Conservation (phyloP, 2,797 vertebrate genomes). For the Semotilus atromaculatus region DNA sequence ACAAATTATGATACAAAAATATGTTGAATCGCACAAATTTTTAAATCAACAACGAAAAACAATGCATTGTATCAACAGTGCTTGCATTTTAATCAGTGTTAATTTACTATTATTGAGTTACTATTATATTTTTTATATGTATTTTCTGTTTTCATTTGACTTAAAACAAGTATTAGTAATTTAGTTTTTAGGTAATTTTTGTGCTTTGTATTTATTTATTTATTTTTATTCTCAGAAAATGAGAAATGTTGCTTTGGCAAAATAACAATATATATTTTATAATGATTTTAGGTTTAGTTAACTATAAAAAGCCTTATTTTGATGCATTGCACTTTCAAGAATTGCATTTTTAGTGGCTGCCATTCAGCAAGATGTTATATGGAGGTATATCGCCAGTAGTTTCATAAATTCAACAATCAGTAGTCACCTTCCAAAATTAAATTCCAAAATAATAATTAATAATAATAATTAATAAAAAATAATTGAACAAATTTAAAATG, state of each 20-base stretch:
- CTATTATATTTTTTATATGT: neutral
- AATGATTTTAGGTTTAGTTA: neutral
- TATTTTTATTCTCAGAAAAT: neutral
- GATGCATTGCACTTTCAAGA: neutral
- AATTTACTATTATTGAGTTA: neutral
- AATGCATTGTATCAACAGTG: neutral
- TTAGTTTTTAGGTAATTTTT: neutral
- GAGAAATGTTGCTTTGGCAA: neutral
- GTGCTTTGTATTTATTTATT: neutral
- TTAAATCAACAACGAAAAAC: too few species aligned
- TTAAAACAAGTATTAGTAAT: neutral
- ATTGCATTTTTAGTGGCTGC: neutral
- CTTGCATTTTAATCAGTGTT: neutral
- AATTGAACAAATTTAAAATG: too few species aligned
- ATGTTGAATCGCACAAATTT: neutral
- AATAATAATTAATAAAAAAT: too few species aligned
- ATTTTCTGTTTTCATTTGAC: neutral
- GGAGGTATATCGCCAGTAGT: too few species aligned
- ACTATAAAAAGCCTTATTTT: neutral
- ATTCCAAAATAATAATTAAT: too few species aligned
- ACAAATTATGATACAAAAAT: neutral
- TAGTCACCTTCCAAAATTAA: too few species aligned
- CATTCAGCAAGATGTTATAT: too few species aligned
- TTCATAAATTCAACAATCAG: too few species aligned
- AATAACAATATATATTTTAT: neutral